Evolutionary conservation across 2,797 vertebrate genomes (phyloP).

Genomic region (Enteromius radiatus): DNA sequence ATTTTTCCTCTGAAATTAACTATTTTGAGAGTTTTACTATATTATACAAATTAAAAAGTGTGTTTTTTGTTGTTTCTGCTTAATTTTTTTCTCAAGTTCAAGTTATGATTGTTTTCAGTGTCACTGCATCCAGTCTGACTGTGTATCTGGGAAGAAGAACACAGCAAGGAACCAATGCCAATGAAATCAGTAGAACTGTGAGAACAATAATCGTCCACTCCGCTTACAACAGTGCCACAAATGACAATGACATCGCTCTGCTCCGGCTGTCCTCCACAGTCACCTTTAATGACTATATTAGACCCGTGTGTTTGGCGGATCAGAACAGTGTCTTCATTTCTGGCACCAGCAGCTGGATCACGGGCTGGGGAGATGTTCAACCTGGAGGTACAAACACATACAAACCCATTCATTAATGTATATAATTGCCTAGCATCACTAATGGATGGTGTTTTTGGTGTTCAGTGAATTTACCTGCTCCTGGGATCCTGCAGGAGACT

Average conservation of each 20-base stretch:
- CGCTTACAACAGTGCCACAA: conserved; percentile 34
- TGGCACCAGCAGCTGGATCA: conserved; percentile 54
- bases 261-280: conserved; percentile 52
- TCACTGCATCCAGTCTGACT: background rate
- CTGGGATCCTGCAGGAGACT: conserved; percentile 59
- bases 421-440: background rate
- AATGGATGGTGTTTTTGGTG: background rate
- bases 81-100: background rate
- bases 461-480: conserved; percentile 28
- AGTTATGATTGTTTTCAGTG: background rate
- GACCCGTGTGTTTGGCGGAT: conserved; percentile 72
- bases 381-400: conserved; percentile 28
- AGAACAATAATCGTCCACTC: conserved; percentile 23
- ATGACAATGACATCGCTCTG: conserved; percentile 59
- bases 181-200: conserved; percentile 33
- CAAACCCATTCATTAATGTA: background rate
- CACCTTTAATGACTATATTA: conserved; percentile 63
- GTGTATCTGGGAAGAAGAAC: conserved; percentile 50
- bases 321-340: conserved; percentile 24
- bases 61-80: background rate
- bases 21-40: background rate
- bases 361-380: conserved; percentile 54
- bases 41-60: background rate
- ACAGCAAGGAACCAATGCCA: background rate
- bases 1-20: no score